Conservation (phyloP, 2,797 vertebrate species). For the Poecilia picta region DNA sequence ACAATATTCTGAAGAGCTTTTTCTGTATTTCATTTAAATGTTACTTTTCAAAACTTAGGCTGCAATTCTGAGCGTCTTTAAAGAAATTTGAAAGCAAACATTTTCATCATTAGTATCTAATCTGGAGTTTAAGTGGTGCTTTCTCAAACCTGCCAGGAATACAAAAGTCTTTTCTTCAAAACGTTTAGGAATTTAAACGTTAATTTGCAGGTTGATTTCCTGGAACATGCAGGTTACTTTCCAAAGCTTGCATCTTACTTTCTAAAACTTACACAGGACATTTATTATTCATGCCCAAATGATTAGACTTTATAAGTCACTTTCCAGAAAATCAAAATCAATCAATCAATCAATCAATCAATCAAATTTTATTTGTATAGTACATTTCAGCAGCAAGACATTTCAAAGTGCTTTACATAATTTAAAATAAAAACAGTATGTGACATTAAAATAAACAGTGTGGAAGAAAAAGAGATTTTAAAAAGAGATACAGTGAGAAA, state of each 20-base stretch:
- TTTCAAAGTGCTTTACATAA: too few relatives aligned
- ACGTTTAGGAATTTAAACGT: too few relatives aligned
- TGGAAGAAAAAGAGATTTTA: too few relatives aligned
- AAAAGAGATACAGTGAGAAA: too few relatives aligned
- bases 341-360: too few relatives aligned
- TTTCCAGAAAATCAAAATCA: too few relatives aligned
- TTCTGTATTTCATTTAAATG: neutral
- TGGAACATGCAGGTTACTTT: neutral
- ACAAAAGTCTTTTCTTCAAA: neutral
- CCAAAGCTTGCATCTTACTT: neutral
- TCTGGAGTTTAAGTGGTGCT: neutral
- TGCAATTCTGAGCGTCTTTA: neutral
- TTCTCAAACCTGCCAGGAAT: neutral
- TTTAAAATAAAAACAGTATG: too few relatives aligned
- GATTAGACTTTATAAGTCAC: neutral
- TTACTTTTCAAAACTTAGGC: neutral
- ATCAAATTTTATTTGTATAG: too few relatives aligned
- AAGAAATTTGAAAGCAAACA: neutral
- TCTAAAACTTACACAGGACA: neutral
- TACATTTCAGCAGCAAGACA: too few relatives aligned
- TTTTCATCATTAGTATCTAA: neutral
- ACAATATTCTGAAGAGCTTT: neutral
- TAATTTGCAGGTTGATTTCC: neutral
- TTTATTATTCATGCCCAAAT: neutral
- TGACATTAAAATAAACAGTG: too few relatives aligned